Percentiles rank a stretch among this genome's conserved stretches.
Evolutionary conservation across 2,888 invertebrate species (phyloP).

Genomic region (Heliconius sara): DNA sequence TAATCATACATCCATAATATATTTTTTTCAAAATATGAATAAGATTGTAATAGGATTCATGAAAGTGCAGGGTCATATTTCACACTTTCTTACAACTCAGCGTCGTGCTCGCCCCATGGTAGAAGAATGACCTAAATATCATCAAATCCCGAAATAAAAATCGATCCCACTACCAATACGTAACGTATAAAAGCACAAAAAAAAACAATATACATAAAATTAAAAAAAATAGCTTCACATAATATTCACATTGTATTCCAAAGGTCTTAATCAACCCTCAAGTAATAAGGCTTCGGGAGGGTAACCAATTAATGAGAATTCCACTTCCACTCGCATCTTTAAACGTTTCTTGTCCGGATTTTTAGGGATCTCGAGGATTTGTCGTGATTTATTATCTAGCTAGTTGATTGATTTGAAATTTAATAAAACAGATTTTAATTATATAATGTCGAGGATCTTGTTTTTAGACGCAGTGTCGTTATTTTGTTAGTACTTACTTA

Average conservation of each 20-base stretch:
- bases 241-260: background rate
- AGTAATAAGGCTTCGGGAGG: slow-evolving; percentile 77
- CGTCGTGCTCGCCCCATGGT: too few relatives aligned
- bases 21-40: background rate
- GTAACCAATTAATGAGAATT: slow-evolving; percentile 83
- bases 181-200: too few relatives aligned
- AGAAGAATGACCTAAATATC: too few relatives aligned
- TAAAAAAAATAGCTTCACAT: background rate
- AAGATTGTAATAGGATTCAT: too few relatives aligned
- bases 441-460: slow-evolving; percentile 12
- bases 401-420: slow-evolving; percentile 70
- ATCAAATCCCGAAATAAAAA: background rate
- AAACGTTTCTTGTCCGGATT: slow-evolving; percentile 79
- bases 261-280: slow-evolving; percentile 73
- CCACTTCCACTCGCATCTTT: slow-evolving; percentile 73
- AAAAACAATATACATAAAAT: too few relatives aligned
- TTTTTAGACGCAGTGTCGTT: background rate
- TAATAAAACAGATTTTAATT: slow-evolving; percentile 36
- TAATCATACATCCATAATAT: background rate
- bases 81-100: too few relatives aligned
- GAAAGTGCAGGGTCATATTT: too few relatives aligned
- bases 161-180: too few relatives aligned
- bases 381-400: slow-evolving; percentile 66
- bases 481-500: background rate
- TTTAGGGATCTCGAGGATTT: slow-evolving; percentile 66